Percentiles rank a stretch among this genome's conserved stretches.
Conservation (phyloP, 2,113 vertebrate genomes). For the Penelope pileata region DNA sequence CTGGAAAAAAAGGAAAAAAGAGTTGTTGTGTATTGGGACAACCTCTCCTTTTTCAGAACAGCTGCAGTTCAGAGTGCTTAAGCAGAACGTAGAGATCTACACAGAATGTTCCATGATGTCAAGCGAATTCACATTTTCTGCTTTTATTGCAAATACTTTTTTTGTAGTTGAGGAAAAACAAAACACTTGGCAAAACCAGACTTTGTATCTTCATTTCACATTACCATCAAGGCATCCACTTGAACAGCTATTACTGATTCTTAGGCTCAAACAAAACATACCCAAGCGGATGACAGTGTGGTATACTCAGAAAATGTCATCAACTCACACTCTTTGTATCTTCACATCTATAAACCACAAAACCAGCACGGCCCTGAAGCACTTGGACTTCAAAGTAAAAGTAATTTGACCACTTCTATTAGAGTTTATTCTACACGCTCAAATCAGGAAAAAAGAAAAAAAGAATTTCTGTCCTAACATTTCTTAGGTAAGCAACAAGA, state of each 20-base stretch:
- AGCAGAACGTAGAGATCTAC: background rate
- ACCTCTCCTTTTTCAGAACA: background rate
- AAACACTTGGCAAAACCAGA: background rate
- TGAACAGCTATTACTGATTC: background rate
- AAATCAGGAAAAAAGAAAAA: background rate
- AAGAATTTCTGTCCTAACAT: background rate
- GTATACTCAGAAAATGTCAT: background rate
- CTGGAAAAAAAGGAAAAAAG: background rate
- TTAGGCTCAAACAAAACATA: background rate
- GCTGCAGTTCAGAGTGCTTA: background rate
- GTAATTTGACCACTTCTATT: fast-evolving
- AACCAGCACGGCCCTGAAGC: background rate
- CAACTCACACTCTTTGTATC: background rate
- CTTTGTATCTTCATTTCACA: background rate
- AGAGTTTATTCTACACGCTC: background rate
- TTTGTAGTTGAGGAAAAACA: background rate
- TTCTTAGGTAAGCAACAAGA: background rate
- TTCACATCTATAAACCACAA: background rate
- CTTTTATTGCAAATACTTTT: background rate
- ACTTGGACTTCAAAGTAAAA: too few relatives aligned
- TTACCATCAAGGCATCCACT: background rate
- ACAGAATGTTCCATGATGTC: background rate
- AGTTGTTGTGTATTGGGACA: background rate
- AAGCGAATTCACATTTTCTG: background rate
- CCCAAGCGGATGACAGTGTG: background rate